Evolutionary conservation across 2,888 invertebrate species (phyloP).

Genomic region (Mimas tiliae): DNA sequence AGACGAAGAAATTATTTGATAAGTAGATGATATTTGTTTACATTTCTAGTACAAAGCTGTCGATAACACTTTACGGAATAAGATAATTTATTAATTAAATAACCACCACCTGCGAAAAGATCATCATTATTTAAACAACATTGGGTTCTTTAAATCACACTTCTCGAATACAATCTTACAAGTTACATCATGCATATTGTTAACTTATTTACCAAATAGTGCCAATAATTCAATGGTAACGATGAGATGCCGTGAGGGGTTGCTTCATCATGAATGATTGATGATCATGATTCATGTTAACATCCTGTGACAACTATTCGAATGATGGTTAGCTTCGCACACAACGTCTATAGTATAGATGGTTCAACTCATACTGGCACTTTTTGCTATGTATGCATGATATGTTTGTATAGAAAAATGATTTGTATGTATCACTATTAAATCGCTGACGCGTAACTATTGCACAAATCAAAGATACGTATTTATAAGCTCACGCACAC

Average conservation of each 20-base stretch:
- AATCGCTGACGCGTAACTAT: too few species aligned
- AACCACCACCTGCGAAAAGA: conserved; percentile 9
- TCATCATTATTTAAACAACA: not conserved
- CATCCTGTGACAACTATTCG: conserved; percentile 3
- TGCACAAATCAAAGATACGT: too few species aligned
- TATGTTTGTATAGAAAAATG: too few species aligned
- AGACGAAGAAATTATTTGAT: too few species aligned
- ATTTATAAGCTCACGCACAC: too few species aligned
- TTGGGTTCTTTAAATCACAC: not conserved
- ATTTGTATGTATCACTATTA: too few species aligned
- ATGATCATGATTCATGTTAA: conserved; percentile 37
- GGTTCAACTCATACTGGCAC: too few species aligned
- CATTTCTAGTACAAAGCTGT: too few species aligned
- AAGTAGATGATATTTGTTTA: too few species aligned
- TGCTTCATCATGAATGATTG: conserved; percentile 33
- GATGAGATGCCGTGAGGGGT: conserved; percentile 14
- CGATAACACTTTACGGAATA: too few species aligned
- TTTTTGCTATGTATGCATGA: too few species aligned
- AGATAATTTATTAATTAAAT: not conserved
- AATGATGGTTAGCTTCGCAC: not conserved
- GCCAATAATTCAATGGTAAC: conserved; percentile 16
- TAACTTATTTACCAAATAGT: conserved; percentile 11
- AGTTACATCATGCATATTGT: conserved; percentile 8
- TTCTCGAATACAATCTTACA: conserved; percentile 9
- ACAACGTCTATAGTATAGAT: conserved; percentile 6